Base-by-base conservation (phyloP, 1,140 invertebrate genomes). In the Anoplophora glabripennis region DNA sequence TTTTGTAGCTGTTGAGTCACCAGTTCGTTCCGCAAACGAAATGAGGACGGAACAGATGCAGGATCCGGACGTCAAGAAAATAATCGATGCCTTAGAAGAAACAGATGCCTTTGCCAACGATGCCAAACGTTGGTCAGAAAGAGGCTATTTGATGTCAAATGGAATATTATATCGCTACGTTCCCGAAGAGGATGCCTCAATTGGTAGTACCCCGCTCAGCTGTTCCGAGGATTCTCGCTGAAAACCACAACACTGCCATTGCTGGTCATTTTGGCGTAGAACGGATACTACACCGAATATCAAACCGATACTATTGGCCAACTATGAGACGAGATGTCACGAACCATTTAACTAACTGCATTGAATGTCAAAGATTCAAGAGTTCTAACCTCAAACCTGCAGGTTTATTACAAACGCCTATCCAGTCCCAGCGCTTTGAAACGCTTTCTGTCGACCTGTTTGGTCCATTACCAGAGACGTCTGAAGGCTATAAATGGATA, bases 391-490 rank as follows among this genome's bases (percentile, higher is more conserved):
- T 49, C 8, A 73, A 66, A 63, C 67, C 72, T 1, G 64, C 65
- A 7, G 67, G 70, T 3, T 48, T 72, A 11, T 48, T 71, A n/a
- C 71, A 72, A 55, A 71, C 70, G 0, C 59, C 64, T 3, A 56
- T 57, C 3, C 14, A 58, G 28, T 21, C 42, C 12, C 60, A 65
- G 53, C 38, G 70, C 21, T 70, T 68, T 66, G 68, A 66, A 67
- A 67, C 62, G 53, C 59, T 69, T 65, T 70, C 68, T 61, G 51
- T 73, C 1, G 72, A 74, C 66, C 64, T n/a, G n/a, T n/a, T n/a
- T n/a, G n/a, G n/a, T n/a, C n/a, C n/a, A n/a, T n/a, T n/a, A n/a
- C n/a, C n/a, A 9, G 18, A 49, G 46, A 47, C 48, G 0, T 8
- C 17, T 10, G 42, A 54, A 9, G 52, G 52, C 0, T 12, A 63